A percentile compares a stretch with the other conserved stretches of the same genome.
Evolutionary conservation across 2,888 invertebrate species (phyloP).

Genomic region (Parthenolecanium corni): DNA sequence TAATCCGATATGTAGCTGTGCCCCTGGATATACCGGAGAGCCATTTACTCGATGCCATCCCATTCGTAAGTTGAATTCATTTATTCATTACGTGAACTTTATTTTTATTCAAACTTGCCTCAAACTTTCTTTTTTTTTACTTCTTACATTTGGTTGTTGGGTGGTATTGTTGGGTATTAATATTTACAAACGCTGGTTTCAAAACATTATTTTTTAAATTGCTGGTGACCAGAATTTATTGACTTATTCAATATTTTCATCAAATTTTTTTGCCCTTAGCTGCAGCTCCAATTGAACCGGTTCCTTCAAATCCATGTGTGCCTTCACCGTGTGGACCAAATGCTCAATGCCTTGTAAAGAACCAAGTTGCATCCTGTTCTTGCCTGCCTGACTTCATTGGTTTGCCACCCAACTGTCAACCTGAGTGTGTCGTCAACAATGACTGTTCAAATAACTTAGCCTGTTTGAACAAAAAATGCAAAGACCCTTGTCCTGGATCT

Average conservation of each 20-base stretch:
- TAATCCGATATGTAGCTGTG: conserved; percentile 43
- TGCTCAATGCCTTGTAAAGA: conserved; percentile 38
- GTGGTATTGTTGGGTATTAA: no score
- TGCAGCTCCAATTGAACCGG: conserved; percentile 32
- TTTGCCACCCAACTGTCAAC: conserved; percentile 51
- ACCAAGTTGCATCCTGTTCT: conserved; percentile 47
- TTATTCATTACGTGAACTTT: not conserved
- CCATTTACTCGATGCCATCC: conserved; percentile 49
- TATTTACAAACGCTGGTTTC: no score
- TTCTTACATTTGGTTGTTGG: no score
- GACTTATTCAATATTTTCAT: not conserved
- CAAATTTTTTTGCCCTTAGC: conserved; percentile 19
- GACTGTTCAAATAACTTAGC: conserved; percentile 69
- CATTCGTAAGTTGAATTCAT: conserved; percentile 34
- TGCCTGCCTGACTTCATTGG: conserved; percentile 60
- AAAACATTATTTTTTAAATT: not conserved
- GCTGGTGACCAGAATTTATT: not conserved
- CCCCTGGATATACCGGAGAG: conserved; percentile 39
- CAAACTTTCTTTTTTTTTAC: not conserved
- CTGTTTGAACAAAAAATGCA: conserved; percentile 69
- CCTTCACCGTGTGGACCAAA: conserved; percentile 38
- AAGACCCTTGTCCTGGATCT: conserved; percentile 53
- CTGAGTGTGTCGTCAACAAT: conserved; percentile 70
- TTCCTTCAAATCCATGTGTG: conserved; percentile 38
- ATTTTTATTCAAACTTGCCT: not conserved